Conservation (phyloP, 2,113 vertebrate species). For the Gadus chalcogrammus region DNA sequence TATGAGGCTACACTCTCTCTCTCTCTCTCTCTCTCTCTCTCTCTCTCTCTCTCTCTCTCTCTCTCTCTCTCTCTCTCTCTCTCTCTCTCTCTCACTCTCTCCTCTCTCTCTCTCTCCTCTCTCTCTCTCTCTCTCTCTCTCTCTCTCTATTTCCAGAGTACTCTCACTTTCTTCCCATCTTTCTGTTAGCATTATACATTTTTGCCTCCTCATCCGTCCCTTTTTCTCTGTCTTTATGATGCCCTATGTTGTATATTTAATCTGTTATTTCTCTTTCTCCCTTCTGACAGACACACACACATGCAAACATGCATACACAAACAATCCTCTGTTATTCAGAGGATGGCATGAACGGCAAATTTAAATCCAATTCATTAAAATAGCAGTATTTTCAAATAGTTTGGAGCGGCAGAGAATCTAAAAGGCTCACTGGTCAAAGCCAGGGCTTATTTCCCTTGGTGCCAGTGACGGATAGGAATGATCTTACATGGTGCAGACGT, state of each 20-base stretch:
- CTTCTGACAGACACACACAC: not conserved
- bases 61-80: not conserved
- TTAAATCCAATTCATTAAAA: too few species aligned
- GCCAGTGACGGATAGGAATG: too few species aligned
- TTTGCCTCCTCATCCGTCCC: not conserved
- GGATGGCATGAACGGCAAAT: too few species aligned
- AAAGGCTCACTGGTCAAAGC: too few species aligned
- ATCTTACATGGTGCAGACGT: too few species aligned
- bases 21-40: not conserved
- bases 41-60: not conserved
- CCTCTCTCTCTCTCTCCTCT: not conserved
- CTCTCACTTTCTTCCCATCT: not conserved
- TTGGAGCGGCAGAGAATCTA: too few species aligned
- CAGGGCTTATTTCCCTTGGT: too few species aligned
- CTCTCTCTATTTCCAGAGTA: not conserved
- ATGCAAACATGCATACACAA: not conserved
- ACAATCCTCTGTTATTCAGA: too few species aligned
- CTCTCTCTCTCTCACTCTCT: not conserved
- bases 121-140: not conserved
- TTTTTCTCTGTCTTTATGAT: not conserved
- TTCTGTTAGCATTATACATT: not conserved
- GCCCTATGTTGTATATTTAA: not conserved
- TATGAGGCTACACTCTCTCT: slow-evolving; percentile 4
- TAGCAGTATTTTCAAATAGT: too few species aligned
- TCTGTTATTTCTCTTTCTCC: not conserved